Conservation (phyloP, 2,888 invertebrate genomes). For the Drosophila merina region DNA sequence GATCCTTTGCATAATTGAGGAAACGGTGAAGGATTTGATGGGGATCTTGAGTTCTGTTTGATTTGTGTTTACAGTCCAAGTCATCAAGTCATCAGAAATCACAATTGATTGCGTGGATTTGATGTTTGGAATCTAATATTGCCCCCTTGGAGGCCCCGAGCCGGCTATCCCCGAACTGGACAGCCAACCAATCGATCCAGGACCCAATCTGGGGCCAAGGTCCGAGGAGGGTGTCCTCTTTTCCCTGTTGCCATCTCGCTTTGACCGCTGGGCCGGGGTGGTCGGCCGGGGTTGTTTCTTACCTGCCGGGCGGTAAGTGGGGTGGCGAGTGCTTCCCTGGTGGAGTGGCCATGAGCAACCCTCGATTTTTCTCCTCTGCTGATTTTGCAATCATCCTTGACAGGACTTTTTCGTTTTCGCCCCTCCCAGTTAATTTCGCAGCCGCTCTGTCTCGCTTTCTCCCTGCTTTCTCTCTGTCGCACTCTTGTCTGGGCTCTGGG, state of each 20-base stretch:
- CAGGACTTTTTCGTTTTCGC: constrained; percentile 59
- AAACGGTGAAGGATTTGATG: constrained; percentile 19
- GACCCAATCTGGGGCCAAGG: constrained; percentile 61
- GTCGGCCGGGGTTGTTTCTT: constrained; percentile 62
- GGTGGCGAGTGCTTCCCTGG: constrained; percentile 5
- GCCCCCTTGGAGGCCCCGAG: neutral
- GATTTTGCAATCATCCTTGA: constrained; percentile 75
- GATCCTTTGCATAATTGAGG: constrained; percentile 55
- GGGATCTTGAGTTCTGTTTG: constrained; percentile 16
- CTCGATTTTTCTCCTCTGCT: constrained; percentile 51
- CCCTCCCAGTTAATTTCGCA: constrained; percentile 77
- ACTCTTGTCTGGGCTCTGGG: constrained; percentile 14
- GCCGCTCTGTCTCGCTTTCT: constrained; percentile 44
- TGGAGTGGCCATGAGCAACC: constrained; percentile 69
- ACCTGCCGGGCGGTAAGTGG: constrained; percentile 42
- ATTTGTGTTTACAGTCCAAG: constrained; percentile 36
- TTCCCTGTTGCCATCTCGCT: constrained; percentile 63
- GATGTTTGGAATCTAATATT: neutral
- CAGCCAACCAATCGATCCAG: constrained; percentile 52
- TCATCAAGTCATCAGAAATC: constrained; percentile 9
- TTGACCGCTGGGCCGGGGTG: constrained; percentile 54
- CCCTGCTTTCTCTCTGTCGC: constrained; percentile 19
- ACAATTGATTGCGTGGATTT: constrained; percentile 60
- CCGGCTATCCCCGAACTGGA: constrained; percentile 9
- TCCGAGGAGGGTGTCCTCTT: constrained; percentile 10